Percentiles rank a stretch among this genome's conserved stretches.
These are phyloP conservation scores for Onychomys torridus DNA, from an alignment of 2,797 vertebrate species.

Conservation along the genomic window DNA sequence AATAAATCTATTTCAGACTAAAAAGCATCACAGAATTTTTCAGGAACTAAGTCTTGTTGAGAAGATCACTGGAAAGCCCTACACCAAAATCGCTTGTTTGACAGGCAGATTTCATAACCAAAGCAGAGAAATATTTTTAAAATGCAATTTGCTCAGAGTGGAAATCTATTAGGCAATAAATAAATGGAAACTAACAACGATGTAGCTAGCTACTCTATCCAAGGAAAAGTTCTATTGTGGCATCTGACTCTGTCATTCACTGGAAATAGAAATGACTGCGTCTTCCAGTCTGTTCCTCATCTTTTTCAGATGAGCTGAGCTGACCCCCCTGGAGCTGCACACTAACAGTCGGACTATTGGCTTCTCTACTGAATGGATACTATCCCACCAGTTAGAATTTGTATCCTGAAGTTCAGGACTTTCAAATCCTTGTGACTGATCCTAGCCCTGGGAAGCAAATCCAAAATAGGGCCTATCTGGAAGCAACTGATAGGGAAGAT, in stretches of 20 bases:
- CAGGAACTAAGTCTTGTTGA: not conserved
- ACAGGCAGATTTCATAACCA: conserved; percentile 11
- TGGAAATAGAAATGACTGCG: not conserved
- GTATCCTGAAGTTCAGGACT: not conserved
- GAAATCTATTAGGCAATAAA: not conserved
- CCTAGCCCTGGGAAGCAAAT: not conserved
- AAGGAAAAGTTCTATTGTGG: not conserved
- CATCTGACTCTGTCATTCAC: not conserved
- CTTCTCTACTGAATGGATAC: not conserved
- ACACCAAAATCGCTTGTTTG: not conserved
- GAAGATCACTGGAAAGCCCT: conserved; percentile 6
- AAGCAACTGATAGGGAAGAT: not conserved
- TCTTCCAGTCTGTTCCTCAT: not conserved
- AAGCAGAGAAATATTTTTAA: conserved; percentile 46
- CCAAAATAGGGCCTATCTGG: not conserved
- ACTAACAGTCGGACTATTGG: not conserved
- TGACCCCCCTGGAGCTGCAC: not conserved
- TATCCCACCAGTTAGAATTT: conserved; percentile 16
- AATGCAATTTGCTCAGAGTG: conserved; percentile 40
- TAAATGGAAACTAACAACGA: conserved; percentile 10
- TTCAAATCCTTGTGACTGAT: not conserved
- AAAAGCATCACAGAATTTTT: not conserved
- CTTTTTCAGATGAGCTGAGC: not conserved
- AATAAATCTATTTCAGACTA: conserved; percentile 10
- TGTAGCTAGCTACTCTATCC: not conserved